phyloP scores from a whole-genome alignment of 37 sponge, comb jelly and placozoan species.

The Diacarnus erythraeanus region DNA sequence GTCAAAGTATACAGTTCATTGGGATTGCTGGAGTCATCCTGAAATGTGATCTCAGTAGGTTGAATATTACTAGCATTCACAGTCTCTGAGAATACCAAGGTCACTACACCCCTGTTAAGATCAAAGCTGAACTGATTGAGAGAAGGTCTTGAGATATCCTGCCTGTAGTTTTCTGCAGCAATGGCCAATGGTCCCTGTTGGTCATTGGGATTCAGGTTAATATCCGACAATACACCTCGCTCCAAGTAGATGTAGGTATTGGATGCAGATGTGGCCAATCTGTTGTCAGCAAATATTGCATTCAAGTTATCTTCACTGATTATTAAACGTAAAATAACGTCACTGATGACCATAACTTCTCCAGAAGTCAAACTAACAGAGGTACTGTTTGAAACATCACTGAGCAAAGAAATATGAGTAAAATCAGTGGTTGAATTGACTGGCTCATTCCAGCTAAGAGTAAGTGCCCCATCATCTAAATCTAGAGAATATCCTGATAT shows the following conservation, averaged over 20 bases:
- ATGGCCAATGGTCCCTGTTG: conserved; percentile 36
- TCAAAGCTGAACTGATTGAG: conserved; percentile 69
- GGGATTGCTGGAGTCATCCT: conserved; percentile 12
- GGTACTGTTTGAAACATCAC: conserved; percentile 20
- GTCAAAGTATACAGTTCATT: conserved; percentile 45
- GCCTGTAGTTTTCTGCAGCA: conserved; percentile 19
- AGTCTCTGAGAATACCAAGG: conserved; percentile 77
- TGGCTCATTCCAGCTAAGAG: conserved; percentile 73
- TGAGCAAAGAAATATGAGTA: conserved; percentile 38
- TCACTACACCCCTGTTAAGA: conserved; percentile 56
- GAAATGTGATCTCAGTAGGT: conserved; percentile 63
- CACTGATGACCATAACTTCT: conserved; percentile 15
- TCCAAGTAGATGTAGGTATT: conserved; percentile 67
- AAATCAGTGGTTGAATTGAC: conserved; percentile 55
- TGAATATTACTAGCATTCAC: conserved; percentile 66
- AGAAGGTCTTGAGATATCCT: conserved; percentile 63
- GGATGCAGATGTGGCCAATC: conserved; percentile 52
- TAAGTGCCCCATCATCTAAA: conserved; percentile 48
- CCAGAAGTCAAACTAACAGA: conserved; percentile 50
- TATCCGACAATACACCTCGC: conserved; percentile 48
- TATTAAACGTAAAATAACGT: conserved; percentile 20
- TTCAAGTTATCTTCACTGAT: conserved; percentile 69
- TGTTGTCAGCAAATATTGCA: conserved; percentile 60
- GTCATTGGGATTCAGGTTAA: conserved; percentile 66
- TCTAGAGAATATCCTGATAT: conserved; percentile 60